Percentiles rank a stretch among this genome's conserved stretches.
phyloP scores from a whole-genome alignment of 2,113 vertebrate genomes.

The Entomyzon cyanotis region DNA sequence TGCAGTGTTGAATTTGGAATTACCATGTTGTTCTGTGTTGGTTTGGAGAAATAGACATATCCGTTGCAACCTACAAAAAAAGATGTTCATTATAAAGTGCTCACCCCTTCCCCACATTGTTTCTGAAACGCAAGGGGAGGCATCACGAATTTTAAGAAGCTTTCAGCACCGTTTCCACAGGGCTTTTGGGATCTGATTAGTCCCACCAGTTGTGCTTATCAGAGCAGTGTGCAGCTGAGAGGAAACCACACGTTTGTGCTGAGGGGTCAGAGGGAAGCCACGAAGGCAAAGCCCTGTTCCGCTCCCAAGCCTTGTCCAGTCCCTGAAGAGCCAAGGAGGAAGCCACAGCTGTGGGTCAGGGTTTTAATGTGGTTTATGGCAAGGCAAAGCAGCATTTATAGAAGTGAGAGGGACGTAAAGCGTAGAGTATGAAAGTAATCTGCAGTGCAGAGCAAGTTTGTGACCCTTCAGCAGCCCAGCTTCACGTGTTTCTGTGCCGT shows the following conservation, averaged over 20 bases:
- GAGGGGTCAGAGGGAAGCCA: background rate
- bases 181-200: background rate
- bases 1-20: background rate
- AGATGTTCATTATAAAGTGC: background rate
- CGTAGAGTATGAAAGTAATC: background rate
- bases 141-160: background rate
- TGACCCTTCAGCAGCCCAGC: background rate
- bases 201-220: background rate
- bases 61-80: background rate
- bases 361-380: background rate
- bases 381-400: background rate
- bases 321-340: background rate
- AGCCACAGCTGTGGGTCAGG: background rate
- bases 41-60: background rate
- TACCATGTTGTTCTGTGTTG: background rate
- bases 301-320: background rate
- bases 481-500: rapidly evolving
- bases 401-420: background rate
- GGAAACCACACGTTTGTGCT: background rate
- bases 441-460: background rate
- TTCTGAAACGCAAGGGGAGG: background rate
- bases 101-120: background rate
- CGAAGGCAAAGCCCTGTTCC: background rate
- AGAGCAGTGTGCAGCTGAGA: background rate
- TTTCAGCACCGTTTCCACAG: background rate